Evolutionary conservation across 30 jellyfish, hydroid and myxozoan genomes (phyloP).

Genomic region (Aurelia sp.): DNA sequence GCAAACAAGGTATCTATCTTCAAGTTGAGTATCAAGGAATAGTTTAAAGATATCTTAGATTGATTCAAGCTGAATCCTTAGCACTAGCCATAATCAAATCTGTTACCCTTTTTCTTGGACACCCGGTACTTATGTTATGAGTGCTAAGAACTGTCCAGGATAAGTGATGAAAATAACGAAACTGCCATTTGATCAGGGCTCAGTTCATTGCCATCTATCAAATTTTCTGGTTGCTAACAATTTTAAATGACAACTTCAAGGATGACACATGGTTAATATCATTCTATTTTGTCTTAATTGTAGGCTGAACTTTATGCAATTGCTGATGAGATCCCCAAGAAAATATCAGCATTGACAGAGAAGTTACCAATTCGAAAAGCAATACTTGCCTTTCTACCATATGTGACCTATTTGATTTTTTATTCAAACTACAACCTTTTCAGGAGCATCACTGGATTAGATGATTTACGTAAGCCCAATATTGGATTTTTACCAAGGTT

Average conservation of each 20-base stretch:
- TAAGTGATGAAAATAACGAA: too few relatives aligned
- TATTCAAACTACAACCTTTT: conserved; percentile 76
- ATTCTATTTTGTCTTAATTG: conserved; percentile 6
- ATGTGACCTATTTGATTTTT: conserved; percentile 62
- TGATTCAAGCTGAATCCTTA: too few relatives aligned
- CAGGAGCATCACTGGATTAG: conserved; percentile 89
- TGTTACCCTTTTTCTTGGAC: too few relatives aligned
- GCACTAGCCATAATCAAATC: too few relatives aligned
- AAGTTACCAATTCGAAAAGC: conserved; percentile 78
- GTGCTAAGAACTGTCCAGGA: too few relatives aligned
- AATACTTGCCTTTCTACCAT: conserved; percentile 83
- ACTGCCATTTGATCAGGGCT: too few relatives aligned
- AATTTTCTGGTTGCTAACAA: neutral
- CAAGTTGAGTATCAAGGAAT: too few relatives aligned
- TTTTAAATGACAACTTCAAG: neutral
- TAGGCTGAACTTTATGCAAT: conserved; percentile 88
- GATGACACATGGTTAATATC: neutral
- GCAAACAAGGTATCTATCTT: too few relatives aligned
- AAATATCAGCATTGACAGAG: conserved; percentile 39
- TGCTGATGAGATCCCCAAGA: conserved; percentile 69
- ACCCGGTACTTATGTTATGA: too few relatives aligned
- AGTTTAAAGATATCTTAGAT: too few relatives aligned
- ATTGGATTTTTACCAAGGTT: conserved; percentile 94
- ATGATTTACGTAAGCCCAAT: conserved; percentile 84
- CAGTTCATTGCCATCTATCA: neutral